phyloP scores from a whole-genome alignment of 2,888 invertebrate genomes.

The Brenthis daphne region DNA sequence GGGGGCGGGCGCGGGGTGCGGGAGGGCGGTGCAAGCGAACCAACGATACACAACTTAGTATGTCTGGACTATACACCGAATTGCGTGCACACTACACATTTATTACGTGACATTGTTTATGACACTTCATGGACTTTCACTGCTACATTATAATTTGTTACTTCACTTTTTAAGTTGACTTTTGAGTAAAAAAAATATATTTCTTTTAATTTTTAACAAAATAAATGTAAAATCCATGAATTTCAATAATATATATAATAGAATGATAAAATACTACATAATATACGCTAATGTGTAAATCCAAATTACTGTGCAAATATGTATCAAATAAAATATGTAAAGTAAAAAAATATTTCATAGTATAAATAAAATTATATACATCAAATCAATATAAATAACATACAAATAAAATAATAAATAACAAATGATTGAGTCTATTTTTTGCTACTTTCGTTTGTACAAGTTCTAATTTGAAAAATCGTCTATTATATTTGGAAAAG shows the following conservation, averaged over 20 bases:
- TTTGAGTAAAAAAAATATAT: neutral
- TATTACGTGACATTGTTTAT: constrained; percentile 30
- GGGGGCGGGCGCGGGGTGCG: constrained; percentile 50
- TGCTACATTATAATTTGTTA: neutral
- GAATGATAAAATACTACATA: neutral
- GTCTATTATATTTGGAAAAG: neutral
- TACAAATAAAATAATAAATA: constrained; percentile 1
- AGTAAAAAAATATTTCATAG: neutral
- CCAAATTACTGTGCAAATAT: constrained; percentile 12
- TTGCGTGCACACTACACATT: constrained; percentile 47
- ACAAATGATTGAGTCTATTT: neutral
- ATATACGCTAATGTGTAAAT: neutral
- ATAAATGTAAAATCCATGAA: constrained; percentile 7
- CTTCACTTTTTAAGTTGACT: neutral
- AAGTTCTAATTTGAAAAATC: neutral
- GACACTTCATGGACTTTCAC: constrained; percentile 33
- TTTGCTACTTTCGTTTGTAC: neutral
- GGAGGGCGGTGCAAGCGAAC: constrained; percentile 66
- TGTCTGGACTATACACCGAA: constrained; percentile 30
- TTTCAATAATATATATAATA: constrained; percentile 1
- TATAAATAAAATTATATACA: constrained; percentile 16
- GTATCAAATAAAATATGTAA: constrained; percentile 2
- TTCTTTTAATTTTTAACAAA: neutral
- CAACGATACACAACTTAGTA: constrained; percentile 45
- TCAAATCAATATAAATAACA: constrained; percentile 1